A percentile compares a stretch with the other conserved stretches of the same genome.
Evolutionary conservation across 1,140 invertebrate species (phyloP).

Genomic region (Tetramorium parvispinum): DNA sequence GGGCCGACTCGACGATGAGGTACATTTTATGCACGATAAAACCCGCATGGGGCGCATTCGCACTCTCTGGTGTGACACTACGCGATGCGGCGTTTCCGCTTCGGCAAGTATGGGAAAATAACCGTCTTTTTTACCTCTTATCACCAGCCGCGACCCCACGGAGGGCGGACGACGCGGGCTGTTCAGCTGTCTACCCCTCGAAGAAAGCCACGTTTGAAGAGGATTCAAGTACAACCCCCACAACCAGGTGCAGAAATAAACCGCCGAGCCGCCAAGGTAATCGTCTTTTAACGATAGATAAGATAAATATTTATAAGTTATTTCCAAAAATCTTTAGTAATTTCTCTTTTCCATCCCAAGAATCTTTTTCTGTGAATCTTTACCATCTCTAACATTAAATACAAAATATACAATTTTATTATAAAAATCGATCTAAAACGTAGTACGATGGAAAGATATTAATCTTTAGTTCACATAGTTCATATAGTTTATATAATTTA

Average conservation of each 20-base stretch:
- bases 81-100: slow-evolving; percentile 75
- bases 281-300: slow-evolving; percentile 10
- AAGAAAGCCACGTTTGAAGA: slow-evolving; percentile 66
- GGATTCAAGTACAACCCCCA: slow-evolving; percentile 40
- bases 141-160: slow-evolving; percentile 68
- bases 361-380: not conserved
- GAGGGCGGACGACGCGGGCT: slow-evolving; percentile 65
- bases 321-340: not conserved
- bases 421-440: not conserved
- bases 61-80: slow-evolving; percentile 17
- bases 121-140: slow-evolving; percentile 76
- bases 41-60: slow-evolving; percentile 77
- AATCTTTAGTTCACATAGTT: not conserved
- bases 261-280: not conserved
- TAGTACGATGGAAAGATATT: not conserved
- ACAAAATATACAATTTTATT: not conserved
- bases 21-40: slow-evolving; percentile 76
- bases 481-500: not conserved
- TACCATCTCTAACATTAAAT: not conserved
- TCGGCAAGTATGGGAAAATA: slow-evolving; percentile 77
- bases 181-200: slow-evolving; percentile 72
- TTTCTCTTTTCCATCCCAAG: not conserved
- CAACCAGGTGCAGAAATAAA: slow-evolving; percentile 41
- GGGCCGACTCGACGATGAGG: slow-evolving; percentile 67
- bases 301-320: not conserved